These are phyloP conservation scores for Pyxicephalus adspersus DNA, from an alignment of 2,113 vertebrate species.

Conservation along the genomic window DNA sequence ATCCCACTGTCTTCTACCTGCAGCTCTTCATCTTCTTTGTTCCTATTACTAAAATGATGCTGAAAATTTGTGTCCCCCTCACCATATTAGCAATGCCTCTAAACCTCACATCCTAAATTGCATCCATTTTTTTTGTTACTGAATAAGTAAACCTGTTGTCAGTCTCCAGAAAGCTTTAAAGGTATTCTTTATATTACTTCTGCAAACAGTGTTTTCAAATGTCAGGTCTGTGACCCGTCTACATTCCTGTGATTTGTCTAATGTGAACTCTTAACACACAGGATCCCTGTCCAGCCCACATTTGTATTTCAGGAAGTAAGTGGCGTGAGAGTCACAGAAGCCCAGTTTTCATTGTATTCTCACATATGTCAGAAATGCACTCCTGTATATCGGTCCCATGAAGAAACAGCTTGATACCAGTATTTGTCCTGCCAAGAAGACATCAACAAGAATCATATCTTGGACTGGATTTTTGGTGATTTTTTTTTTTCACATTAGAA, in stretches of 20 bases:
- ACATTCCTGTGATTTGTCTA: neutral
- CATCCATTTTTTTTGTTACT: too few species aligned
- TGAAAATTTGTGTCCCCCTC: too few species aligned
- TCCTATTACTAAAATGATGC: too few species aligned
- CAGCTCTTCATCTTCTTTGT: too few species aligned
- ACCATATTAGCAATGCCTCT: too few species aligned
- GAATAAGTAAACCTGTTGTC: too few species aligned
- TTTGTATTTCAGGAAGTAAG: slow-evolving; percentile 26
- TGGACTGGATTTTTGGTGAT: neutral
- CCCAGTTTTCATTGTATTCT: neutral
- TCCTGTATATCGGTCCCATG: neutral
- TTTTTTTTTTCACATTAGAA: neutral
- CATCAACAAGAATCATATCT: neutral
- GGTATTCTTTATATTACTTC: neutral
- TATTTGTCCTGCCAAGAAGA: neutral
- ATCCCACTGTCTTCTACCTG: too few species aligned
- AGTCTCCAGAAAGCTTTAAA: too few species aligned
- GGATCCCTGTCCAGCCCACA: neutral
- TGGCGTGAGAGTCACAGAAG: neutral
- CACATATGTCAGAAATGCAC: too few species aligned
- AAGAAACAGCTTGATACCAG: neutral
- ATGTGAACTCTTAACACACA: slow-evolving; percentile 7
- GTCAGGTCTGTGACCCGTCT: too few species aligned
- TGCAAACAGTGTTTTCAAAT: neutral
- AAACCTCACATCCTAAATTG: too few species aligned